Percentiles rank a stretch among this genome's conserved stretches.
These are phyloP conservation scores for Eupithecia vulgata DNA, from an alignment of 2,888 invertebrate species.

Conservation along the genomic window DNA sequence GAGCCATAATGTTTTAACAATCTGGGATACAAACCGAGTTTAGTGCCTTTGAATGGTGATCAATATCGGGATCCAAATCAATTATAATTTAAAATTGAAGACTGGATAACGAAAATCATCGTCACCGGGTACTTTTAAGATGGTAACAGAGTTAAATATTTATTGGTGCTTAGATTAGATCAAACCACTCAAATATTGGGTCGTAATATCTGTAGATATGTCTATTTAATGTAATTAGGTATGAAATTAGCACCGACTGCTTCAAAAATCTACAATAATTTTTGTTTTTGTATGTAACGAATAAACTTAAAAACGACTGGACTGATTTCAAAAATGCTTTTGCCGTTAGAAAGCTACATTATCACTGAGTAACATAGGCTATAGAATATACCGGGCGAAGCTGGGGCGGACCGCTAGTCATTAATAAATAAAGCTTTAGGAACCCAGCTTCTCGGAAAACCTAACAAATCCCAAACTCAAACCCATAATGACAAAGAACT, in stretches of 20 bases:
- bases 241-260: too few species aligned
- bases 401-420: too few species aligned
- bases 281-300: too few species aligned
- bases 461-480: neutral
- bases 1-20: constrained; percentile 83
- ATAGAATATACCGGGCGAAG: too few species aligned
- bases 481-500: constrained; percentile 17
- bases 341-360: too few species aligned
- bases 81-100: constrained; percentile 33
- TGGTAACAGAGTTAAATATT: constrained; percentile 8
- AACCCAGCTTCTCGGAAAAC: neutral
- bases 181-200: neutral
- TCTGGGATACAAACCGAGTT: constrained; percentile 52
- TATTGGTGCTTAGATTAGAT: neutral
- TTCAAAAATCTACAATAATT: too few species aligned
- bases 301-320: too few species aligned
- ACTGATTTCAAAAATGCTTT: too few species aligned
- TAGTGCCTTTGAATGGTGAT: constrained; percentile 45
- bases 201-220: neutral
- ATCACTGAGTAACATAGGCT: too few species aligned
- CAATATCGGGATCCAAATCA: constrained; percentile 47
- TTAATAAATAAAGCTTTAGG: neutral
- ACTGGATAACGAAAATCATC: constrained; percentile 13
- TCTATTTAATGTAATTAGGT: neutral
- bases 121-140: constrained; percentile 5